Percentiles rank a stretch among this genome's conserved stretches.
Conservation (phyloP, 2,113 vertebrate species). For the Aegotheles bennettii region DNA sequence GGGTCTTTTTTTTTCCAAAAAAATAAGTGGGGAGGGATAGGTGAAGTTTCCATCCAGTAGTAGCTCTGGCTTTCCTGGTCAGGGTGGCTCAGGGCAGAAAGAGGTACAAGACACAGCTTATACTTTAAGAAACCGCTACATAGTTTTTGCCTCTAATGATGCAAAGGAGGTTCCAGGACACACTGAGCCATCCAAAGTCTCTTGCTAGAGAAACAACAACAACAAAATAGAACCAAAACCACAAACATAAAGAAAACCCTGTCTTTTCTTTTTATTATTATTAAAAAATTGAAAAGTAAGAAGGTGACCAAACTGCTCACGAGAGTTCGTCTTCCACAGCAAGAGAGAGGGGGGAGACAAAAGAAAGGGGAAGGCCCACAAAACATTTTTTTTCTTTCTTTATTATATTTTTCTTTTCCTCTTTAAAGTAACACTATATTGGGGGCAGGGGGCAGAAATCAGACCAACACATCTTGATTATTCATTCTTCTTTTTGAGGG, state of each 20-base stretch:
- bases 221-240: not conserved
- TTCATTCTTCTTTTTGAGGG: no score
- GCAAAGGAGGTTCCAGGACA: constrained; percentile 16
- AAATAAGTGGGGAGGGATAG: not conserved
- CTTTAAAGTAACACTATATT: not conserved
- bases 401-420: not conserved
- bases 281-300: not conserved
- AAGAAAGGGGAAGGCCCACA: not conserved
- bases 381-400: not conserved
- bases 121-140: constrained; percentile 55
- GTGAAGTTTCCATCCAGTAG: not conserved
- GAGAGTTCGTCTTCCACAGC: not conserved
- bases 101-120: constrained; percentile 45
- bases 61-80: not conserved
- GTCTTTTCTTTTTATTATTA: not conserved
- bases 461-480: constrained; percentile 4
- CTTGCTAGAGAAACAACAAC: not conserved
- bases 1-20: not conserved
- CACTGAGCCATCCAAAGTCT: not conserved
- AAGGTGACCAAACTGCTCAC: not conserved
- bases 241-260: not conserved
- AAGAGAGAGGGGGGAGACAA: not conserved
- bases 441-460: not conserved
- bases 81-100: not conserved
- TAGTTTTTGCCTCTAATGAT: constrained; percentile 29